phyloP scores from a whole-genome alignment of 2,888 invertebrate species.

The Aspidiotus rigidus region DNA sequence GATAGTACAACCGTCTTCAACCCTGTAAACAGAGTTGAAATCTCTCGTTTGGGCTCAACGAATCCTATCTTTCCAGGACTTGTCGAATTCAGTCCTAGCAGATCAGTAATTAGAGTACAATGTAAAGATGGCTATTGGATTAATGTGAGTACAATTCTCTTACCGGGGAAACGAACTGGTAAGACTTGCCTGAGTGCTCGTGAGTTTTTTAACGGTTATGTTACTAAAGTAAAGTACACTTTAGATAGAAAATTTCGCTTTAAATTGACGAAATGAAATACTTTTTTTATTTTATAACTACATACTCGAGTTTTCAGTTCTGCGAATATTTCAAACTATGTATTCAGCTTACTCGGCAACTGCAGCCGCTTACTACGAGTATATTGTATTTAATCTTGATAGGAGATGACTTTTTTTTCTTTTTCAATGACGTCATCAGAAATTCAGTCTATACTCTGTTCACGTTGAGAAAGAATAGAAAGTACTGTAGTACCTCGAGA shows the following conservation, averaged over 20 bases:
- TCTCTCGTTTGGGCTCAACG: slow-evolving; percentile 20
- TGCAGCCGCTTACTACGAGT: too few species aligned
- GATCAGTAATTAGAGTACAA: slow-evolving; percentile 44
- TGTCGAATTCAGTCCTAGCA: slow-evolving; percentile 44
- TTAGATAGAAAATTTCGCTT: slow-evolving; percentile 18
- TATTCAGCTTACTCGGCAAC: too few species aligned
- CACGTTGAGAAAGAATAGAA: too few species aligned
- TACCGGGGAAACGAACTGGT: slow-evolving; percentile 55
- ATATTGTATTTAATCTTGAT: too few species aligned
- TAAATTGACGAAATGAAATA: background rate
- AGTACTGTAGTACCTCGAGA: too few species aligned
- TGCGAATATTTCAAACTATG: too few species aligned
- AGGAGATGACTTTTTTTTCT: too few species aligned
- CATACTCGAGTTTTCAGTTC: too few species aligned
- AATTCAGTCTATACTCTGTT: too few species aligned
- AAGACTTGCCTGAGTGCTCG: slow-evolving; percentile 59
- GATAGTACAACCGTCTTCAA: slow-evolving; percentile 31
- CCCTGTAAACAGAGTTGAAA: slow-evolving; percentile 17
- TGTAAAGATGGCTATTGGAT: slow-evolving; percentile 59
- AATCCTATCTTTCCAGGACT: slow-evolving; percentile 47
- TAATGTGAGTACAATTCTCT: slow-evolving; percentile 54
- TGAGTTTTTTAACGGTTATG: slow-evolving; percentile 81
- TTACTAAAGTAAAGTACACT: slow-evolving; percentile 49
- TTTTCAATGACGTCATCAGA: too few species aligned
- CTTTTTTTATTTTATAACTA: too few species aligned